phyloP scores from a whole-genome alignment of 1,140 invertebrate genomes.

The Diploscapter pachys region DNA sequence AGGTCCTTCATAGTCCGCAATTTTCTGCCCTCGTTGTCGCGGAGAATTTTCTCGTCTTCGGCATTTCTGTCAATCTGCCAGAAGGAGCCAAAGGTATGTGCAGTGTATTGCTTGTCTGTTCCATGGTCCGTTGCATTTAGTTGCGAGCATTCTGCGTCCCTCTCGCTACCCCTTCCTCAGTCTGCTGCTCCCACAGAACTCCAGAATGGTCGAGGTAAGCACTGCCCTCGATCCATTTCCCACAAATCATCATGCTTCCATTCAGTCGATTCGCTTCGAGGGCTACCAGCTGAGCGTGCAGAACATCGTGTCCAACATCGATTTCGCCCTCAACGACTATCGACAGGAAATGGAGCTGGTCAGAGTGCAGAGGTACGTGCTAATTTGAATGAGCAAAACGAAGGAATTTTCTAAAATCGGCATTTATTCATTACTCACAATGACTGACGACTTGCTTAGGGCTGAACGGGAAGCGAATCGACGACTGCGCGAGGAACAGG shows the following conservation, averaged over 20 bases:
- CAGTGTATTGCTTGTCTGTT: too few species aligned
- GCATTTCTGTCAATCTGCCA: neutral
- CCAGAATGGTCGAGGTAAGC: neutral
- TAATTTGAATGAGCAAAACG: neutral
- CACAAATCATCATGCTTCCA: too few species aligned
- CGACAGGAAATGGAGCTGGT: conserved; percentile 4
- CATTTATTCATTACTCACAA: too few species aligned
- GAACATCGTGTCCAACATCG: neutral
- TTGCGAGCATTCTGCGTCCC: neutral
- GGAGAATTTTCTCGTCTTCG: conserved; percentile 1
- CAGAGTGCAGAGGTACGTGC: conserved; percentile 9
- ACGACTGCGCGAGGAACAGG: conserved; percentile 16
- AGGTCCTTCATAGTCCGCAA: conserved; percentile 3
- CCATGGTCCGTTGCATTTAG: neutral
- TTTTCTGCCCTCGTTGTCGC: neutral
- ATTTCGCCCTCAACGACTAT: conserved; percentile 8
- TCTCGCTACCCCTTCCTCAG: conserved; percentile 1
- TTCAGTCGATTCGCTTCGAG: too few species aligned
- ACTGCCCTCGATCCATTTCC: too few species aligned
- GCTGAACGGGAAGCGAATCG: conserved; percentile 10
- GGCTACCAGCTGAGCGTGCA: neutral
- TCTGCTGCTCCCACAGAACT: neutral
- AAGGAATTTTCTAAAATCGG: neutral
- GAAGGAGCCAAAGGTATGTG: too few species aligned
- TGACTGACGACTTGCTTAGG: neutral